These are phyloP conservation scores for Alloplasta piceator DNA, from an alignment of 2,888 invertebrate species.

Conservation along the genomic window DNA sequence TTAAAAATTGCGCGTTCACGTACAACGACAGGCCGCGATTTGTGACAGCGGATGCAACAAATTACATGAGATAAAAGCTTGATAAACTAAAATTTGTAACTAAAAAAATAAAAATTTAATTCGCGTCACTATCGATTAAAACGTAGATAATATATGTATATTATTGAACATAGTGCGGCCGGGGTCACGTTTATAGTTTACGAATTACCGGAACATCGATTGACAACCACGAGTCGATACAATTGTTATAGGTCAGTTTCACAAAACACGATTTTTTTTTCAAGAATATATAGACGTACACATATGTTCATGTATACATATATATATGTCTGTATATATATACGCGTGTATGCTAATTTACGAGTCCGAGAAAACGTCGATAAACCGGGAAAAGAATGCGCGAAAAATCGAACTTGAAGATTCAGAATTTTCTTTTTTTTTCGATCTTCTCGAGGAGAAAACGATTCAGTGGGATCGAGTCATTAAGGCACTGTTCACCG, in stretches of 20 bases:
- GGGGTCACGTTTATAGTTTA: slow-evolving; percentile 42
- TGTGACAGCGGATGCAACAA: slow-evolving; percentile 54
- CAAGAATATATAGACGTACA: slow-evolving; percentile 18
- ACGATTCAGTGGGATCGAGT: slow-evolving; percentile 77
- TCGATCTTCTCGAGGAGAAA: slow-evolving; percentile 68
- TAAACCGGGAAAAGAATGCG: slow-evolving; percentile 21
- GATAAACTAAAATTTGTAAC: slow-evolving; percentile 32
- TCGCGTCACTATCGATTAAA: slow-evolving; percentile 41
- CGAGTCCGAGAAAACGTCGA: slow-evolving; percentile 12
- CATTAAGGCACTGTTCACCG: slow-evolving; percentile 83
- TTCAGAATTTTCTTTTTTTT: slow-evolving; percentile 45
- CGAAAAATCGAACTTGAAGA: slow-evolving; percentile 62
- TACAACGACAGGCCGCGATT: slow-evolving; percentile 47
- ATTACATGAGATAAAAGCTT: neutral
- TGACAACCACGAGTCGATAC: slow-evolving; percentile 59
- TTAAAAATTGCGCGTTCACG: slow-evolving; percentile 33
- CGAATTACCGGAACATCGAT: slow-evolving; percentile 58
- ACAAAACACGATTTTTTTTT: slow-evolving; percentile 60
- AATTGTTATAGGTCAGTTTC: slow-evolving; percentile 44
- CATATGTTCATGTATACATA: neutral
- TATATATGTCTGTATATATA: neutral
- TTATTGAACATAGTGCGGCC: slow-evolving; percentile 55
- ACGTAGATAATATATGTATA: slow-evolving; percentile 20
- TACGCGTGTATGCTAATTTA: neutral
- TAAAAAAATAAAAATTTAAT: slow-evolving; percentile 38